Conservation (phyloP, 2,888 invertebrate species). For the Epinotia nisella region DNA sequence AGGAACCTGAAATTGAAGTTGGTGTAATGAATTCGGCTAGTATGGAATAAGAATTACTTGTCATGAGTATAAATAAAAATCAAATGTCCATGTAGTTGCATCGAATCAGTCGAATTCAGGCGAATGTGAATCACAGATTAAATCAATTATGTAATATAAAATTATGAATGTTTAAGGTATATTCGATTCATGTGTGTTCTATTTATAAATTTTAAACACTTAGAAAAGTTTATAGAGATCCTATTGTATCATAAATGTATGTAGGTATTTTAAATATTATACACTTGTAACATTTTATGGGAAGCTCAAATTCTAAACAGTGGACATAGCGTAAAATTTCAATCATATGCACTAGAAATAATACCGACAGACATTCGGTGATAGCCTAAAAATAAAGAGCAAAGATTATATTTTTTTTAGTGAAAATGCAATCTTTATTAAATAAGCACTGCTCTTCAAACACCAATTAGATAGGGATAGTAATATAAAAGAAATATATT, state of each 20-base stretch:
- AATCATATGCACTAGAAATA: slow-evolving; percentile 30
- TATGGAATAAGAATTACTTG: neutral
- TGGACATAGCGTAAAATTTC: slow-evolving; percentile 26
- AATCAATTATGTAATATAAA: slow-evolving; percentile 31
- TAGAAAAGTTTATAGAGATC: slow-evolving; percentile 41
- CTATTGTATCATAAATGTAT: slow-evolving; percentile 41
- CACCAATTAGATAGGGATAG: slow-evolving; percentile 46
- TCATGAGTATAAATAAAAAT: neutral
- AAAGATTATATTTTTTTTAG: slow-evolving; percentile 42
- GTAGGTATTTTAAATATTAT: slow-evolving; percentile 48
- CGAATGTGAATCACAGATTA: slow-evolving; percentile 22
- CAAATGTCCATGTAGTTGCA: neutral
- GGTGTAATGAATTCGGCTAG: neutral
- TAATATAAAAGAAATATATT: slow-evolving; percentile 40
- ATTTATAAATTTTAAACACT: slow-evolving; percentile 28
- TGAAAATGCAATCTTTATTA: slow-evolving; percentile 32
- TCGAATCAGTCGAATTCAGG: neutral
- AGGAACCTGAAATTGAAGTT: slow-evolving; percentile 10
- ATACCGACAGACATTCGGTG: slow-evolving; percentile 11
- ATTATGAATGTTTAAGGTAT: slow-evolving; percentile 36
- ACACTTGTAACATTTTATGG: slow-evolving; percentile 56
- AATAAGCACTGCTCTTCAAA: slow-evolving; percentile 38
- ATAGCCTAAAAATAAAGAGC: slow-evolving; percentile 34
- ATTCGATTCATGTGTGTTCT: slow-evolving; percentile 42
- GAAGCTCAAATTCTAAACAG: slow-evolving; percentile 73